Evolutionary conservation across 53 echinoderm and acorn worm species (phyloP).

Genomic region (Echinarachnius parma): DNA sequence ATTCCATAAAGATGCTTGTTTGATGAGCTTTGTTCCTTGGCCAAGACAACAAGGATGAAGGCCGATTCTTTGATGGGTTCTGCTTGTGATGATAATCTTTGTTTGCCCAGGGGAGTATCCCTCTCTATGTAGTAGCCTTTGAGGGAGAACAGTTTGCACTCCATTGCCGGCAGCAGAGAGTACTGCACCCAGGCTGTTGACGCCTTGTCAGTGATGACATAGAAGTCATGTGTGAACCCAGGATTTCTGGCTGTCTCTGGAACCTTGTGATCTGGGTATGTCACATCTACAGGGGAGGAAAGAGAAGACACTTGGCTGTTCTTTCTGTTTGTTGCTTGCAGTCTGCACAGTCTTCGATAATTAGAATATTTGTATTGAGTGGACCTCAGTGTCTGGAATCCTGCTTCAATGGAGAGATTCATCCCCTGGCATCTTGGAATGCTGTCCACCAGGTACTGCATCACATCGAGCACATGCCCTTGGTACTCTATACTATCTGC

Average conservation of each 20-base stretch:
- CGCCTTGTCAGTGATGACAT: too few relatives aligned
- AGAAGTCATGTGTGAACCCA: constrained; percentile 16
- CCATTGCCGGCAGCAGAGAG: constrained; percentile 19
- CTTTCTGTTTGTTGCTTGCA: too few relatives aligned
- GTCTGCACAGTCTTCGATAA: neutral
- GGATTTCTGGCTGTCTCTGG: constrained; percentile 22
- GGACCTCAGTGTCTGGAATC: neutral
- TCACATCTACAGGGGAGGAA: too few relatives aligned
- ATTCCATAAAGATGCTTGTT: constrained; percentile 21
- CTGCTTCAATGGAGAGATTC: neutral
- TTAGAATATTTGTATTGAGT: neutral
- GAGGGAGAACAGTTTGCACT: constrained; percentile 2
- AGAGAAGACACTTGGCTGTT: too few relatives aligned
- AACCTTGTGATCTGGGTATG: too few relatives aligned
- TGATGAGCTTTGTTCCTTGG: neutral
- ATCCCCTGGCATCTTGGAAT: neutral
- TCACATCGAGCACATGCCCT: constrained; percentile 5
- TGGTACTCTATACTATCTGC: neutral
- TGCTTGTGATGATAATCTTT: neutral
- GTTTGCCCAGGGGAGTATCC: constrained; percentile 7
- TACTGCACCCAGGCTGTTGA: too few relatives aligned
- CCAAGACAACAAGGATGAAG: neutral
- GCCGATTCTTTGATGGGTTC: constrained; percentile 22
- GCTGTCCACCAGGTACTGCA: constrained; percentile 30
- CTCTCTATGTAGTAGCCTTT: constrained; percentile 9